These are phyloP conservation scores for Tarsius wallacei DNA, from an alignment of 2,797 vertebrate genomes.

Conservation along the genomic window DNA sequence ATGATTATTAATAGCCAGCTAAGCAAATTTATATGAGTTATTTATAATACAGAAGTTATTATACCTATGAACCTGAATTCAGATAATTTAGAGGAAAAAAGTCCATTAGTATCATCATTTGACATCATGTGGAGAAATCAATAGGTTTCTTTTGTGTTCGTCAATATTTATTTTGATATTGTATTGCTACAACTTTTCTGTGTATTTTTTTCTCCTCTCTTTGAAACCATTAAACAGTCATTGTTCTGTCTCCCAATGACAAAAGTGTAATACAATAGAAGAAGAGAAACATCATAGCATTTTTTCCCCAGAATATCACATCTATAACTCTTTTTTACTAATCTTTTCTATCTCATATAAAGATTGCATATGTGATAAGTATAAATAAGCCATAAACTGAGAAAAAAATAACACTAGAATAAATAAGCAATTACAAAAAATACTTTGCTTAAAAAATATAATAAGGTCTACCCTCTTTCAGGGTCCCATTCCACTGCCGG, in stretches of 20 bases:
- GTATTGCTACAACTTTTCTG: not conserved
- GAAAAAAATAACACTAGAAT: not conserved
- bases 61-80: not conserved
- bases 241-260: not conserved
- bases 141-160: not conserved
- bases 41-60: not conserved
- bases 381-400: not conserved
- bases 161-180: not conserved
- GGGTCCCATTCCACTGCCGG: no score
- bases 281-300: not conserved
- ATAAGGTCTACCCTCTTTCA: not conserved
- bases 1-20: not conserved
- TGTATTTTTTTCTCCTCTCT: not conserved
- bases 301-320: not conserved
- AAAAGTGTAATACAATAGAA: not conserved
- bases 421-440: not conserved
- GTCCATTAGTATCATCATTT: not conserved
- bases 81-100: constrained; percentile 7
- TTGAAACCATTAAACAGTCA: not conserved
- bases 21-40: not conserved
- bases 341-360: not conserved
- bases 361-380: not conserved
- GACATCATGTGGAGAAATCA: not conserved
- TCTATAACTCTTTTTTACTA: not conserved
- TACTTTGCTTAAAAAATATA: not conserved